Base-by-base conservation (phyloP, 2,113 vertebrate genomes). In the Nestor notabilis region DNA sequence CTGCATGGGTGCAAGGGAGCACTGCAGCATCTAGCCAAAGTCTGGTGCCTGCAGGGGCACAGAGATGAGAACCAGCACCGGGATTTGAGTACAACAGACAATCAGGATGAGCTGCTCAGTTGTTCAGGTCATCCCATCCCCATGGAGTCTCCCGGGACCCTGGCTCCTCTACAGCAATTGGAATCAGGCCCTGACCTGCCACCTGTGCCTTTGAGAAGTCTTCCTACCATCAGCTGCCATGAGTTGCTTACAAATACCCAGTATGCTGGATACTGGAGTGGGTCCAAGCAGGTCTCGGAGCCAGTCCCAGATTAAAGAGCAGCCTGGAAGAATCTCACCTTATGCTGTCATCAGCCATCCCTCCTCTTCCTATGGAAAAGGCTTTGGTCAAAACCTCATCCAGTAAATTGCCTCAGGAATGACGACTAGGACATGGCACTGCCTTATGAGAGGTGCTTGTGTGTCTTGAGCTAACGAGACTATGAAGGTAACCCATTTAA, bases 101-200 rank as follows among this genome's bases (percentile, higher is more conserved):
- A 21, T 27, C 17, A 31, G 44, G 37, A 47, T 15, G 17, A 49
- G 39, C 16, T 37, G 46, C 33, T 75, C 28, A 23, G 4, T 2
- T 29, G 11, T 7, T n/a, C 61, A 71, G 9, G 0, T 33, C 20
- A 31, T 44, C 21, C 55, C 46, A 21, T 0, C 2, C 11, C 33
- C 7, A n/a, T 2, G 17, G 23, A 16, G 8, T 20, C 25, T 70
- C 24, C 43, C 10, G 24, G 43, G 46, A 28, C 8, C 9, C 27
- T 52, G 41, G 9, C 17, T 91, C 37, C 63, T 28, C 3, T 5
- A 17, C 3, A 18, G 37, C 33, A 13, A 29, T 9, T 29, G 28
- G 43, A 68, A 39, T n/a, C 13, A 50, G 29, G 27, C 46, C 29
- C 61, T 46, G 71, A 29, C 1, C 23, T 70, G 21, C 16, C 52